Base-by-base conservation (phyloP, 2,797 vertebrate genomes). In the Halcyon leucocephala region DNA sequence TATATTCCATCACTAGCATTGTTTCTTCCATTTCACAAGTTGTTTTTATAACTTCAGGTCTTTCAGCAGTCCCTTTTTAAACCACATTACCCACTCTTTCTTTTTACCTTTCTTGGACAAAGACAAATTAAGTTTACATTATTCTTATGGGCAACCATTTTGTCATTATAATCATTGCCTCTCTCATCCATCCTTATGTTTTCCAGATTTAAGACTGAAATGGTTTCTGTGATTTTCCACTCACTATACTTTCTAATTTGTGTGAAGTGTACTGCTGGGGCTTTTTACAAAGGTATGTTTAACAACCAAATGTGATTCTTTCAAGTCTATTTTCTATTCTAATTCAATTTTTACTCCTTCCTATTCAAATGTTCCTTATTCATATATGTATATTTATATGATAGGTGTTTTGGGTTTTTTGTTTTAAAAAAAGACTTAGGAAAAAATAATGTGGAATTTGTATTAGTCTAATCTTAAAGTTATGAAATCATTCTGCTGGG, bases 51-150 rank as follows among this genome's bases (percentile, higher is more conserved):
- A 82, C 57, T 81, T 81, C 24, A 28, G 16, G 18, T 69, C 31
- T 44, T 82, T 77, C 26, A 69, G 4, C 9, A 42, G 37, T 52
- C 29, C 16, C 25, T 72, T n/a, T 79, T 64, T 52, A 84, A 84
- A 65, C 7, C 3, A 0, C 46, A 18, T 44, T 61, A 37, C 4
- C 4, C 3, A 22, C 12, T 65, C 31, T 82, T 42, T 62, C 37
- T 55, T 67, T 82, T 82, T 26, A 6, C 22, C 21, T 78, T 52
- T 62, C 33, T 71, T 73, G 51, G 29, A 70, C 7, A 46, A 80
- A n/a, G 85, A 66, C 28, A 80, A 83, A 74, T 48, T 33, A 72
- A 76, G 33, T 72, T 76, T 3, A 33, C 42, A 9, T 73, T 52
- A 61, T 65, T 86, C 28, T 86, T 89, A 25, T 13, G 74, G n/a